Conservation (phyloP, 2,888 invertebrate genomes). For the Cantharis nigra region DNA sequence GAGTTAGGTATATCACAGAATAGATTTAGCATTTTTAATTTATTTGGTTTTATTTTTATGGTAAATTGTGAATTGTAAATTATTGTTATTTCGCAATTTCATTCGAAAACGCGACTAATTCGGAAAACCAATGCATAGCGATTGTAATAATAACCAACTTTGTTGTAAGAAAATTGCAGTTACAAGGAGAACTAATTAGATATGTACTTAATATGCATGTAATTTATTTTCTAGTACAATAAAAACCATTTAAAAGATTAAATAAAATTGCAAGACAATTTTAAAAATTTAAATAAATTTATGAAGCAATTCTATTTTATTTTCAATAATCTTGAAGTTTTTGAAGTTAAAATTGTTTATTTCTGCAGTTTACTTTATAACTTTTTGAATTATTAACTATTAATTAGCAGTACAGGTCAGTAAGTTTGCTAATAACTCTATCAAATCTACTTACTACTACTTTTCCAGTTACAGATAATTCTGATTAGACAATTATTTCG, state of each 20-base stretch:
- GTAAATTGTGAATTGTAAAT: too few relatives aligned
- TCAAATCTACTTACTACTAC: too few relatives aligned
- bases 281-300: neutral
- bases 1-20: too few relatives aligned
- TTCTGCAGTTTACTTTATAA: too few relatives aligned
- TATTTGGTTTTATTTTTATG: too few relatives aligned
- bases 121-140: neutral
- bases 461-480: too few relatives aligned
- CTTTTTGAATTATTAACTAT: too few relatives aligned
- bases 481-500: too few relatives aligned
- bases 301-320: neutral
- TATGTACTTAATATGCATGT: neutral
- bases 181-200: neutral
- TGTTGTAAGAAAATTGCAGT: neutral
- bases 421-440: too few relatives aligned
- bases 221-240: neutral
- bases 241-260: neutral
- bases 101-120: neutral
- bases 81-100: too few relatives aligned
- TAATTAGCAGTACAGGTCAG: too few relatives aligned
- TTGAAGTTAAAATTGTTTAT: neutral
- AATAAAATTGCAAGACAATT: neutral
- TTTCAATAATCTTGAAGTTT: neutral
- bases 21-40: too few relatives aligned
- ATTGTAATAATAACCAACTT: neutral